Conservation (phyloP, 2,797 vertebrate genomes). For the Myiothlypis coronata region DNA sequence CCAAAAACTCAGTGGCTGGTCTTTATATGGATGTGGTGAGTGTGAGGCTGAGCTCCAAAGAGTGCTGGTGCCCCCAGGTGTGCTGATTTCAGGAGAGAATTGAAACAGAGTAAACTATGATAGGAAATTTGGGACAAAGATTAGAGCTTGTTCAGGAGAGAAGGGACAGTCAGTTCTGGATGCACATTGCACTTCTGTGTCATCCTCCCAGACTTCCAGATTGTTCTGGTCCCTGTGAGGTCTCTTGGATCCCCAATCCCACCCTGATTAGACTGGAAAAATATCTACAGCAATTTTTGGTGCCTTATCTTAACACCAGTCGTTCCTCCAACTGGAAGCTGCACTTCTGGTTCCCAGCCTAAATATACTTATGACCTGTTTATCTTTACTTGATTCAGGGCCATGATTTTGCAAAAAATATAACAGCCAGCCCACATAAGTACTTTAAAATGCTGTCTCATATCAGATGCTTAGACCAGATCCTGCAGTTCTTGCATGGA, state of each 20-base stretch:
- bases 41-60: background rate
- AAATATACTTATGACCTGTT: conserved; percentile 49
- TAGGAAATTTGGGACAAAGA: background rate
- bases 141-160: background rate
- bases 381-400: conserved; percentile 27
- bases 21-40: background rate
- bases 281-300: background rate
- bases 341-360: conserved; percentile 32
- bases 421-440: conserved; percentile 41
- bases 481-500: background rate
- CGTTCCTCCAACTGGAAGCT: background rate
- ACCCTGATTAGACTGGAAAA: background rate
- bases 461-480: background rate
- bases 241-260: background rate
- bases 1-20: background rate
- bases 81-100: background rate
- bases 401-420: conserved; percentile 22
- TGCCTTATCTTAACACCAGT: background rate
- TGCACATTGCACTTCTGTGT: fast-evolving
- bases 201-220: background rate
- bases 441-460: conserved; percentile 26
- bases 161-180: background rate
- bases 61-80: background rate
- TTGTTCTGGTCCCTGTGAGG: background rate
- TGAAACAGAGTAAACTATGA: background rate